phyloP scores from a whole-genome alignment of 2,888 invertebrate genomes.

The Chelonus formosanus region DNA sequence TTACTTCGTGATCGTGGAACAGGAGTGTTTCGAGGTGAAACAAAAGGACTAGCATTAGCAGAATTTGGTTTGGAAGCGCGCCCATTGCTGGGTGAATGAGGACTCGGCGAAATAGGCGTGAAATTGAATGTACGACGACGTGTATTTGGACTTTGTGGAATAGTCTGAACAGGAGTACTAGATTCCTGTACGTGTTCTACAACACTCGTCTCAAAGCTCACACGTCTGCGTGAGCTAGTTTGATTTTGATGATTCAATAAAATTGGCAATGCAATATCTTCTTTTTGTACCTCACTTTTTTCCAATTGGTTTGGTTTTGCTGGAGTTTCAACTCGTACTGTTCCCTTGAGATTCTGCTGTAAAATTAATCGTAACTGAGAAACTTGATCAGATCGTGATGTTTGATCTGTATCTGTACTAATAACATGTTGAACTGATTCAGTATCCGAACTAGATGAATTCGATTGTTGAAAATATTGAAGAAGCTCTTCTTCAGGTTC shows the following conservation, averaged over 20 bases:
- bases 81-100: constrained; percentile 72
- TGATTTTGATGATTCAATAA: constrained; percentile 54
- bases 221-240: constrained; percentile 65
- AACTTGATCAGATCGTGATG: constrained; percentile 72
- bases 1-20: constrained; percentile 74
- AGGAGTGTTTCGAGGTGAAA: constrained; percentile 82
- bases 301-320: constrained; percentile 26
- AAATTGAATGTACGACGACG: constrained; percentile 84
- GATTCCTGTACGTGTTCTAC: constrained; percentile 56
- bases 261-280: constrained; percentile 58
- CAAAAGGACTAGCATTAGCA: constrained; percentile 81
- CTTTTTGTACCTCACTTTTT: constrained; percentile 47
- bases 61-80: constrained; percentile 70
- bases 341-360: constrained; percentile 72
- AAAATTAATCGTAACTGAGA: constrained; percentile 78
- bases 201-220: constrained; percentile 69
- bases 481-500: constrained; percentile 86
- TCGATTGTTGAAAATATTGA: constrained; percentile 79
- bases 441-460: constrained; percentile 60
- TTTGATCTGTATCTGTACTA: constrained; percentile 47
- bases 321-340: constrained; percentile 46
- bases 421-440: constrained; percentile 44
- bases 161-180: constrained; percentile 52
- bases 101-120: constrained; percentile 85
- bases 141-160: constrained; percentile 80